These are phyloP conservation scores for Decapterus maruadsi DNA, from an alignment of 2,797 vertebrate species.

Conservation along the genomic window DNA sequence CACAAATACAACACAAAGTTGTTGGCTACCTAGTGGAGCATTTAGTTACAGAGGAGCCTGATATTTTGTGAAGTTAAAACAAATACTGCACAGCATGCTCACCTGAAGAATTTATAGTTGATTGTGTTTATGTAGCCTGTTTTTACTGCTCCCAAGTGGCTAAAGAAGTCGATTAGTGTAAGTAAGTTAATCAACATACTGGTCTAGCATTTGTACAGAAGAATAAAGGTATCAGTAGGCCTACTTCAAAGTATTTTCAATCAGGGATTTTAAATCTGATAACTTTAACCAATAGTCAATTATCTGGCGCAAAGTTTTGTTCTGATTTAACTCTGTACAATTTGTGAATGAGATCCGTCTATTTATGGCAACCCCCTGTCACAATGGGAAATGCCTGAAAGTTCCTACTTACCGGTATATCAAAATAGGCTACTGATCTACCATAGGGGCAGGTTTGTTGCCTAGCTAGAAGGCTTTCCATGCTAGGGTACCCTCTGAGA, in stretches of 20 bases:
- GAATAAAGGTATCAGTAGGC: too few species aligned
- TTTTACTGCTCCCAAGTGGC: slow-evolving; percentile 28
- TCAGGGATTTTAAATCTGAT: neutral
- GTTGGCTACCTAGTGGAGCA: too few species aligned
- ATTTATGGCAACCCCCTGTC: neutral
- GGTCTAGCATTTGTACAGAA: neutral
- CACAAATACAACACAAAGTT: too few species aligned
- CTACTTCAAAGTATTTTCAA: neutral
- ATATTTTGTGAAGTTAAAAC: too few species aligned
- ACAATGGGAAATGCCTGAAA: neutral
- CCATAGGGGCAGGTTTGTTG: neutral
- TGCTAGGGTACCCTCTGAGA: too few species aligned
- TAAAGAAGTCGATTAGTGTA: neutral
- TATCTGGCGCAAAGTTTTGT: too few species aligned
- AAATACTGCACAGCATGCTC: neutral
- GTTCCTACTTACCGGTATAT: neutral
- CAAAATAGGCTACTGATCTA: neutral
- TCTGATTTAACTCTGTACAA: neutral
- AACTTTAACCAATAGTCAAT: neutral
- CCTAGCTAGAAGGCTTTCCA: neutral
- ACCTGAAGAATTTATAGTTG: too few species aligned
- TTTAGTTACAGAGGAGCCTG: too few species aligned
- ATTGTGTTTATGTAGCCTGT: neutral
- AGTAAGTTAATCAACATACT: neutral
- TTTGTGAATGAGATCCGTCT: neutral